Evolutionary conservation across 2,888 invertebrate genomes (phyloP).

Genomic region (Agonopterix arenella): DNA sequence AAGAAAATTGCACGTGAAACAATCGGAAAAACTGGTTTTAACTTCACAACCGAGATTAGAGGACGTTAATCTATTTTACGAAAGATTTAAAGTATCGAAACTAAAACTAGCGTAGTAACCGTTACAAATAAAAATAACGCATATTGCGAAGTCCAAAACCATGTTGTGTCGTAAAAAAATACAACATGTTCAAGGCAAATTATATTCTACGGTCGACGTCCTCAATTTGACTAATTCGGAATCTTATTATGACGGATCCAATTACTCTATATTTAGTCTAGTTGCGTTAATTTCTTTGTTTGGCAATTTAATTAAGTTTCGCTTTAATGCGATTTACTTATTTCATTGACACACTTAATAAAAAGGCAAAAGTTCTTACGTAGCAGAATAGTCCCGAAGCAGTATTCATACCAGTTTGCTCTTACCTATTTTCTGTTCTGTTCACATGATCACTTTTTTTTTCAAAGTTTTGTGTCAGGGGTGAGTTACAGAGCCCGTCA

Average conservation of each 20-base stretch:
- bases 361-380: no score
- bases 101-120: no score
- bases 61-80: neutral
- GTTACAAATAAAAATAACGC: neutral
- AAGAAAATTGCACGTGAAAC: no score
- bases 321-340: no score
- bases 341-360: no score
- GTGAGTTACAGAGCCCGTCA: conserved; percentile 14
- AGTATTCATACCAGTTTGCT: neutral
- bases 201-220: neutral
- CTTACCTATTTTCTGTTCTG: neutral
- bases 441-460: neutral
- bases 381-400: neutral
- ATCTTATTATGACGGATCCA: neutral
- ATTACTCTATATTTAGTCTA: neutral
- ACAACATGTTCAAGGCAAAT: neutral
- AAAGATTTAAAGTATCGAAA: neutral
- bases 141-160: neutral
- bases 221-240: neutral
- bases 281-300: no score
- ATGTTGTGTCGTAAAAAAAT: neutral
- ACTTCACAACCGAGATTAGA: no score
- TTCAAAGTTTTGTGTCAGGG: conserved; percentile 3
- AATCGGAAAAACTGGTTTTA: no score
- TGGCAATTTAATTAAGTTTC: no score